These are phyloP conservation scores for Ceratosolen fusciceps DNA, from an alignment of 1,140 invertebrate genomes.

Conservation along the genomic window DNA sequence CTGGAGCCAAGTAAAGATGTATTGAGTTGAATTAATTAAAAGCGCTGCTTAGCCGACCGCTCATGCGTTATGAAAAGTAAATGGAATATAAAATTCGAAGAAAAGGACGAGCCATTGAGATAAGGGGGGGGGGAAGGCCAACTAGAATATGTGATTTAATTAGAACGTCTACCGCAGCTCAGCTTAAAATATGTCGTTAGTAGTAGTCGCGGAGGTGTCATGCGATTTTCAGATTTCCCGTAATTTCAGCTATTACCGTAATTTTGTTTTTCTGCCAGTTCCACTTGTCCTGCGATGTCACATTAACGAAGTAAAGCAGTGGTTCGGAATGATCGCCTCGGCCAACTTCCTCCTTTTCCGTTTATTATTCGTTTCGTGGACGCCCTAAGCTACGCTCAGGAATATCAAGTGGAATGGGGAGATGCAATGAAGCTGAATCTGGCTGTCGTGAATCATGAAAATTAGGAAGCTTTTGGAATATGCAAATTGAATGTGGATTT, in stretches of 20 bases:
- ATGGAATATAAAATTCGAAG: neutral
- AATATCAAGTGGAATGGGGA: neutral
- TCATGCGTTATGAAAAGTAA: neutral
- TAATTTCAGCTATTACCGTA: neutral
- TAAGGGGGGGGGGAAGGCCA: neutral
- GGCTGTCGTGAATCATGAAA: neutral
- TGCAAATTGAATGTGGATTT: constrained; percentile 16
- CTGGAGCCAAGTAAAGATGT: no score
- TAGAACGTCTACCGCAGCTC: neutral
- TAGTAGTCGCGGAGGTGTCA: neutral
- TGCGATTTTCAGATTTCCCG: constrained; percentile 3
- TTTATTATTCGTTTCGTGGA: constrained; percentile 15
- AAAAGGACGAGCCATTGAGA: neutral
- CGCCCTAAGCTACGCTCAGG: neutral
- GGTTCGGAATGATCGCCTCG: neutral
- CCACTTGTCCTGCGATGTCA: neutral
- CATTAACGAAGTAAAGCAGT: neutral
- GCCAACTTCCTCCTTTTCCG: neutral
- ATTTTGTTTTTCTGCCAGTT: neutral
- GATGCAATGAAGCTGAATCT: neutral
- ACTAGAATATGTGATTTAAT: constrained; percentile 35
- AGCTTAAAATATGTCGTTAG: neutral
- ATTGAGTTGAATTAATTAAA: no score
- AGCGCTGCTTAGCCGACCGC: no score
- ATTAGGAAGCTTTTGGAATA: constrained; percentile 3